Evolutionary conservation across 2,113 vertebrate genomes (phyloP).

Genomic region (Peromyscus californicus): DNA sequence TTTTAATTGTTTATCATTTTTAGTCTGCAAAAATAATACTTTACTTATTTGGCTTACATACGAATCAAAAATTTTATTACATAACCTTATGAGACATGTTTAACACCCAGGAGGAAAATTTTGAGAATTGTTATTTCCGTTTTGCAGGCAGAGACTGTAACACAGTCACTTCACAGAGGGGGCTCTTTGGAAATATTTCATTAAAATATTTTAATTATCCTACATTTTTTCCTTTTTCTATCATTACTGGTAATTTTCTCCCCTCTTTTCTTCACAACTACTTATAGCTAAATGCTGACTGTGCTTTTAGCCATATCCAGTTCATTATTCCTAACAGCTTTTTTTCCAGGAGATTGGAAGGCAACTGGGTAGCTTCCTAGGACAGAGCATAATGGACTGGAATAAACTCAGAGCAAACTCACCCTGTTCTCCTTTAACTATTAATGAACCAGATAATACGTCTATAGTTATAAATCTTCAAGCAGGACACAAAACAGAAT

Average conservation of each 20-base stretch:
- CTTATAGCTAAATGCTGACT: background rate
- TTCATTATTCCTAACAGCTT: background rate
- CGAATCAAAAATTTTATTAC: background rate
- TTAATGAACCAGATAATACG: background rate
- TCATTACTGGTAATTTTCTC: background rate
- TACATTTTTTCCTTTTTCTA: background rate
- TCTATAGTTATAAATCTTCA: slow-evolving; percentile 38
- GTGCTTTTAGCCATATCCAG: background rate
- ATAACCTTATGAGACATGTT: background rate
- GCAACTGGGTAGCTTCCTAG: background rate
- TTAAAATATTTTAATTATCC: slow-evolving; percentile 46
- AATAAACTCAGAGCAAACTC: background rate
- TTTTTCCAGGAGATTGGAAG: background rate
- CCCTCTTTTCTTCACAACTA: background rate
- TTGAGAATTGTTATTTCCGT: slow-evolving; percentile 8
- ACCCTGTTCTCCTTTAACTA: slow-evolving; percentile 4
- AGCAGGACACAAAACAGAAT: background rate
- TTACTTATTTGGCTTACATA: slow-evolving; percentile 38
- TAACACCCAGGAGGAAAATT: background rate
- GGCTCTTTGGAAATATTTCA: slow-evolving; percentile 51
- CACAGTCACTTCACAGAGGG: slow-evolving; percentile 19
- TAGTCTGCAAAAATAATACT: slow-evolving; percentile 17
- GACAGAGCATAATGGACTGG: background rate
- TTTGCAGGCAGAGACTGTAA: background rate
- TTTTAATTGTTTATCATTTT: background rate